phyloP scores from a whole-genome alignment of 2,888 invertebrate species.

The Erannis defoliaria region DNA sequence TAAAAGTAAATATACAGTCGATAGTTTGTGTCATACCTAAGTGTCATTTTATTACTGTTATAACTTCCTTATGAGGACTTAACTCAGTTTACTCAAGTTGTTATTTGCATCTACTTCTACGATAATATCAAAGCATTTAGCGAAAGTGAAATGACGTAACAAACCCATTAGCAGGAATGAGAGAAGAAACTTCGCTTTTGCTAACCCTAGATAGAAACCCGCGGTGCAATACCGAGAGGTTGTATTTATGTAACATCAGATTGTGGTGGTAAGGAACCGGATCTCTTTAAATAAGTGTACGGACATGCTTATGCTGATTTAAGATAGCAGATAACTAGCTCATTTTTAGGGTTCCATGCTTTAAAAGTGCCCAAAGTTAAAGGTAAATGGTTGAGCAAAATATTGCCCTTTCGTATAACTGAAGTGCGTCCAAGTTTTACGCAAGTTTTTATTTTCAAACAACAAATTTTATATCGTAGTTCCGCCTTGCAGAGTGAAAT shows the following conservation, averaged over 20 bases:
- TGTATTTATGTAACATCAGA: slow-evolving; percentile 21
- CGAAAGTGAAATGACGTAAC: slow-evolving; percentile 30
- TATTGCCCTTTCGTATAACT: no score
- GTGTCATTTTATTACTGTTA: neutral
- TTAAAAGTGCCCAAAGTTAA: no score
- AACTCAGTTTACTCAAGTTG: neutral
- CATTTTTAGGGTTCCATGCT: neutral
- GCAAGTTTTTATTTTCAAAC: no score
- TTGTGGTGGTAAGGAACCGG: neutral
- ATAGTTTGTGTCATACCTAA: neutral
- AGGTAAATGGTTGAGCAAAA: no score
- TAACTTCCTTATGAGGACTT: neutral
- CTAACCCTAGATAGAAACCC: slow-evolving; percentile 33
- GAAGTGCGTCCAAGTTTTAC: no score
- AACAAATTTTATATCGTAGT: no score
- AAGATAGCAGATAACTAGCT: neutral
- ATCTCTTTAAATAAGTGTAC: neutral
- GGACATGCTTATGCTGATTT: neutral
- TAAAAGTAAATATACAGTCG: neutral
- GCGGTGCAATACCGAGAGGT: slow-evolving; percentile 11
- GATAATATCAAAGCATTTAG: slow-evolving; percentile 15
- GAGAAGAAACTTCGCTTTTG: slow-evolving; percentile 8
- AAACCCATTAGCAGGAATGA: slow-evolving; percentile 17
- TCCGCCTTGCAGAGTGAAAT: no score
- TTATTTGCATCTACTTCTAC: slow-evolving; percentile 20